Conservation (phyloP, 92 coral and sea anemone species). For the Blastomussa wellsi region DNA sequence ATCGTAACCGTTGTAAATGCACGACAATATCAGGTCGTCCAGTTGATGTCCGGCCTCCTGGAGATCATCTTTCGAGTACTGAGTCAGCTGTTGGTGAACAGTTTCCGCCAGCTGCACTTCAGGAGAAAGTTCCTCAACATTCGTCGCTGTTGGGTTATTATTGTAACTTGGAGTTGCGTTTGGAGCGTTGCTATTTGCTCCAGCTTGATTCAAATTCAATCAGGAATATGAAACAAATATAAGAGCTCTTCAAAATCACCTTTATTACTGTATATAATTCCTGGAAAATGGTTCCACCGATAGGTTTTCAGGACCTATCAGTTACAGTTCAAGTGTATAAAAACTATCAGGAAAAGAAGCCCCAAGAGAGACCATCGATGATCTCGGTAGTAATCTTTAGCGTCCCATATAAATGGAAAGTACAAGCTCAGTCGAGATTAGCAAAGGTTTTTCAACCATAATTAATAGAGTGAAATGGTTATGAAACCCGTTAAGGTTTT, state of each 20-base stretch:
- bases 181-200: not conserved
- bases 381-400: not conserved
- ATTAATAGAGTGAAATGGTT: too few relatives aligned
- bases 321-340: too few relatives aligned
- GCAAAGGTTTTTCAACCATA: too few relatives aligned
- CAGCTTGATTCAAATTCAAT: not conserved
- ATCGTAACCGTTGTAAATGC: slow-evolving; percentile 51
- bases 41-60: slow-evolving; percentile 58
- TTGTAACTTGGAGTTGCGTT: not conserved
- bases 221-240: not conserved
- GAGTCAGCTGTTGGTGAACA: slow-evolving; percentile 16
- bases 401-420: too few relatives aligned
- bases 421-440: not conserved
- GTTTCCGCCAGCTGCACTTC: not conserved
- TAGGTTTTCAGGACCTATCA: too few relatives aligned
- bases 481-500: too few relatives aligned
- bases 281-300: too few relatives aligned
- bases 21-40: slow-evolving; percentile 56
- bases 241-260: too few relatives aligned
- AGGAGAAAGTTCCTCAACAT: not conserved
- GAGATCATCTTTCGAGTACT: slow-evolving; percentile 14
- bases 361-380: not conserved
- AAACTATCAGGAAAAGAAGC: too few relatives aligned
- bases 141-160: not conserved
- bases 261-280: too few relatives aligned